These are phyloP conservation scores for Clitarchus hookeri DNA, from an alignment of 2,888 invertebrate genomes.

Conservation along the genomic window DNA sequence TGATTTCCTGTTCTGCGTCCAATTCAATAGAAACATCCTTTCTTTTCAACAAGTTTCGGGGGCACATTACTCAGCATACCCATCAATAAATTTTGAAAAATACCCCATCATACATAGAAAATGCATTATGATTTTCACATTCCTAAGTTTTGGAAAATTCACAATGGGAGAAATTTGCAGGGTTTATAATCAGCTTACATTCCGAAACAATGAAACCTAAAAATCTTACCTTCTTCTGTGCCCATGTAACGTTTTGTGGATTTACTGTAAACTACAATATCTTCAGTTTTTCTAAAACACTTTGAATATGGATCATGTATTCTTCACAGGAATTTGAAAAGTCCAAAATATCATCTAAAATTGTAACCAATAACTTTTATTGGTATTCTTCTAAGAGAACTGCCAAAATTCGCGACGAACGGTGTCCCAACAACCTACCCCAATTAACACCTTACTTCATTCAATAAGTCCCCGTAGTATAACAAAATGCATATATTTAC, in stretches of 20 bases:
- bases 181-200: neutral
- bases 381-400: neutral
- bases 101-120: neutral
- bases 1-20: neutral
- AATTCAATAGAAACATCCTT: neutral
- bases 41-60: neutral
- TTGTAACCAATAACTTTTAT: neutral
- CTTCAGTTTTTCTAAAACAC: neutral
- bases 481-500: neutral
- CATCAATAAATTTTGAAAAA: neutral
- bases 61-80: neutral
- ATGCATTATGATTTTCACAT: neutral
- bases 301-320: neutral
- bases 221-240: neutral
- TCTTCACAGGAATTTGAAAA: neutral
- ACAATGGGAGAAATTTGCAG: neutral
- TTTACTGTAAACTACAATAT: neutral
- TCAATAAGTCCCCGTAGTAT: neutral
- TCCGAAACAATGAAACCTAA: neutral
- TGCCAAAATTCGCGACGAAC: neutral
- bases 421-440: neutral
- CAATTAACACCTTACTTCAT: neutral
- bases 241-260: neutral
- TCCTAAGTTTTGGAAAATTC: neutral
- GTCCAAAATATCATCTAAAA: neutral